These are phyloP conservation scores for Siniperca chuatsi DNA, from an alignment of 2,113 vertebrate genomes.

Conservation along the genomic window DNA sequence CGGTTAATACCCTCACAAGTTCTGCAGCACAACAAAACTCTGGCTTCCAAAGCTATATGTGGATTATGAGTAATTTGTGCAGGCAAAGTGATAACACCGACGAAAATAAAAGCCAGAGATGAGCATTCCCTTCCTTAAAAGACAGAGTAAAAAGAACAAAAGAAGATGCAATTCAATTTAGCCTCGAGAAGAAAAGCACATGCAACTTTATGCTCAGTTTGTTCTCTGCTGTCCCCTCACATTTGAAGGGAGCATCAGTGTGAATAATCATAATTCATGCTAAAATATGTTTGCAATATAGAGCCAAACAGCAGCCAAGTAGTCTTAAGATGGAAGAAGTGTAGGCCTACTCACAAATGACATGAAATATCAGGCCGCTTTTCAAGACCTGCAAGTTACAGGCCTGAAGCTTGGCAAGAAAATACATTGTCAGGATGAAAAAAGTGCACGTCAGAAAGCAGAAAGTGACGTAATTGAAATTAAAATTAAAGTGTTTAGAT, in stretches of 20 bases:
- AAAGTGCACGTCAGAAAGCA: constrained; percentile 20
- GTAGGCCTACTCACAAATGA: not conserved
- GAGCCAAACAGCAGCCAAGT: not conserved
- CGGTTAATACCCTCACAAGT: not conserved
- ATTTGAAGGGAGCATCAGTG: not conserved
- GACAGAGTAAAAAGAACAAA: constrained; percentile 51
- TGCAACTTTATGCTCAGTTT: constrained; percentile 23
- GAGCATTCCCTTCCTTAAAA: not conserved
- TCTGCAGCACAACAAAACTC: constrained; percentile 10
- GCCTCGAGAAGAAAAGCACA: constrained; percentile 34
- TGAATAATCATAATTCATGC: not conserved
- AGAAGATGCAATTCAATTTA: not conserved
- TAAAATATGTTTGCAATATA: not conserved
- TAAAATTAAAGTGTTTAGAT: not conserved
- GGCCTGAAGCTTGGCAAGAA: not conserved
- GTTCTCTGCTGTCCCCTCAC: constrained; percentile 16
- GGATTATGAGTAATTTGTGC: constrained; percentile 11
- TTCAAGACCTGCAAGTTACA: not conserved
- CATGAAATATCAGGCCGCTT: not conserved
- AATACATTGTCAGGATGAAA: not conserved
- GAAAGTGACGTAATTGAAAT: constrained; percentile 21
- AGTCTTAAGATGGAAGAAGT: not conserved
- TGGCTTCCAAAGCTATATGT: not conserved
- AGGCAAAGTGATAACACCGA: constrained; percentile 8
- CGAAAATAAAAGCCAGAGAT: constrained; percentile 52